A percentile compares a stretch with the other conserved stretches of the same genome.
Evolutionary conservation across 2,113 vertebrate species (phyloP).

Genomic region (Meriones unguiculatus): DNA sequence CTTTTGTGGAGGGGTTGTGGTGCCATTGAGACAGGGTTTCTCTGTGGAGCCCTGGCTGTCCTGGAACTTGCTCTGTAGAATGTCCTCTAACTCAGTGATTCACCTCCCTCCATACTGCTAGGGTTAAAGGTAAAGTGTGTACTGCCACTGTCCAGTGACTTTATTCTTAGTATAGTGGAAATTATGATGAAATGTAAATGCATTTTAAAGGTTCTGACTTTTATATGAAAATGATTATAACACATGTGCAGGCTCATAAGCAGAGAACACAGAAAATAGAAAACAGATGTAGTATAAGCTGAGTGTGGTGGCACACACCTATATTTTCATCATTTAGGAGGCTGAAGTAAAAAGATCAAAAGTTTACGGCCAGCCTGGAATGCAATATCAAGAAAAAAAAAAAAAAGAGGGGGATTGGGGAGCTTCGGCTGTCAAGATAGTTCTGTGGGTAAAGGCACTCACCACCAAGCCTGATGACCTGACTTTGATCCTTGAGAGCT

Average conservation of each 20-base stretch:
- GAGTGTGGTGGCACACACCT: no score
- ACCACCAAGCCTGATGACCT: background rate
- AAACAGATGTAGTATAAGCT: no score
- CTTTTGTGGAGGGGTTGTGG: background rate
- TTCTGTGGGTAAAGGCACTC: background rate
- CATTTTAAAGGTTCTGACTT: background rate
- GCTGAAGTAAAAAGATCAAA: background rate
- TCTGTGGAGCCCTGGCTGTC: background rate
- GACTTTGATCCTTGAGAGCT: background rate
- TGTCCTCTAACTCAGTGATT: background rate
- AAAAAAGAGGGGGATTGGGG: no score
- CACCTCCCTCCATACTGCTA: background rate
- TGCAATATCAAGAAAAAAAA: background rate
- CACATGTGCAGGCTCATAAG: background rate
- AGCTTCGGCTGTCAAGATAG: background rate
- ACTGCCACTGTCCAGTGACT: background rate
- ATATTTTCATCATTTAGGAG: background rate
- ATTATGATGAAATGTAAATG: background rate
- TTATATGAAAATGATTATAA: background rate
- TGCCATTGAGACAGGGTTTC: background rate
- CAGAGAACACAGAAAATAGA: no score
- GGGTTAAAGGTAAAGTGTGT: background rate
- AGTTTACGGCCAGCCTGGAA: background rate
- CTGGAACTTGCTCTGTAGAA: background rate
- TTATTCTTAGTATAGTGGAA: slow-evolving; percentile 15